phyloP scores from a whole-genome alignment of 2,888 invertebrate genomes.

The Ichneumon xanthorius region DNA sequence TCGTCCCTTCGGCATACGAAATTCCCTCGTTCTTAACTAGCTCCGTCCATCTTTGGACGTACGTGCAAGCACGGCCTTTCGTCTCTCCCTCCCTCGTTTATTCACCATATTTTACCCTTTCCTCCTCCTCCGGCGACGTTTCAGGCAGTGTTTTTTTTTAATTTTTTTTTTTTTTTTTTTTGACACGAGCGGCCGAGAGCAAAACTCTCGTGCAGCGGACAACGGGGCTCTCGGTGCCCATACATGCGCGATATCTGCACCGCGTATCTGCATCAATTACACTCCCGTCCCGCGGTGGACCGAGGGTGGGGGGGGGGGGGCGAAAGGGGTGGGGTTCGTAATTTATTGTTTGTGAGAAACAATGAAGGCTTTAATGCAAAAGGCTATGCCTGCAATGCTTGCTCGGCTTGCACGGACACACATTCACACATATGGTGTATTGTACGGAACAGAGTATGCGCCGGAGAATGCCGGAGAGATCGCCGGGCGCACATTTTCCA shows the following conservation, averaged over 20 bases:
- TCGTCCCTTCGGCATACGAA: constrained; percentile 77
- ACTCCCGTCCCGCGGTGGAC: constrained; percentile 48
- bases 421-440: not conserved
- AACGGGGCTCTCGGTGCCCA: constrained; percentile 61
- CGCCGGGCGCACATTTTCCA: constrained; percentile 59
- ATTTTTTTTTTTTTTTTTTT: constrained; percentile 65
- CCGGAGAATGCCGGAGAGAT: constrained; percentile 14
- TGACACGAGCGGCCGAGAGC: constrained; percentile 48
- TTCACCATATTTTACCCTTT: constrained; percentile 25
- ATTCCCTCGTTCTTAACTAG: constrained; percentile 68
- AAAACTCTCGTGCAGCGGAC: constrained; percentile 37
- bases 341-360: constrained; percentile 70
- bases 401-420: not conserved
- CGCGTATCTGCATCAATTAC: constrained; percentile 70
- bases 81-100: constrained; percentile 57
- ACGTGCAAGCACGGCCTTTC: constrained; percentile 67
- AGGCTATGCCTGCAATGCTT: constrained; percentile 52
- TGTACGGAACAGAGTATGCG: constrained; percentile 20
- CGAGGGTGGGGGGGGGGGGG: constrained; percentile 7
- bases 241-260: constrained; percentile 65
- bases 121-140: constrained; percentile 3
- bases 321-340: constrained; percentile 58
- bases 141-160: constrained; percentile 28
- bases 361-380: constrained; percentile 70
- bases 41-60: constrained; percentile 62